Conservation (phyloP, 2,888 invertebrate genomes). For the Mimachlamys varia region DNA sequence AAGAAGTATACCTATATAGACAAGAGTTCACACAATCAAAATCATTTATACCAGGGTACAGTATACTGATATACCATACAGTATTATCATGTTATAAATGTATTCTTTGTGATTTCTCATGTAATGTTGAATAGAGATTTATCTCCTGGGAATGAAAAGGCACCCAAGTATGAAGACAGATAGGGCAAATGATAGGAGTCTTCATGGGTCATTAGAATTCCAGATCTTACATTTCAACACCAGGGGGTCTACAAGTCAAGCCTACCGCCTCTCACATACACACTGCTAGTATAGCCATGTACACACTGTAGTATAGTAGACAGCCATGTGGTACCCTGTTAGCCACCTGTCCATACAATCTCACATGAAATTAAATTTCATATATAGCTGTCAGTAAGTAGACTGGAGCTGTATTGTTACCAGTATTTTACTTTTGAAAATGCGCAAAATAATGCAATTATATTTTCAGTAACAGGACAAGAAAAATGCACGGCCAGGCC, state of each 20-base stretch:
- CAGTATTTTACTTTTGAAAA: no score
- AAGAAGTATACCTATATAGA: no score
- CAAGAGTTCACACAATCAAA: background rate
- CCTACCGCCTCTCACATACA: background rate
- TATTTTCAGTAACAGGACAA: no score
- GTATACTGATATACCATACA: no score
- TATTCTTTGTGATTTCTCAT: background rate
- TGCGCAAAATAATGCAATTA: no score
- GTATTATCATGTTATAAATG: background rate
- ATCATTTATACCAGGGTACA: no score
- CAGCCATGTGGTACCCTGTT: background rate
- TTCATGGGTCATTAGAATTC: constrained; percentile 22
- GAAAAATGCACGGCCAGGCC: no score
- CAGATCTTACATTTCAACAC: constrained; percentile 23
- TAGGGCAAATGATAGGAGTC: constrained; percentile 5
- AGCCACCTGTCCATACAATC: background rate
- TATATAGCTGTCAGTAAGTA: no score
- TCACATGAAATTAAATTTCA: no score
- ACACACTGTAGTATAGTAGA: no score
- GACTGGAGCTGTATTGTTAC: no score
- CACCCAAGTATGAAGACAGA: background rate
- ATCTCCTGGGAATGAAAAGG: constrained; percentile 11
- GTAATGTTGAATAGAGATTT: constrained; percentile 9
- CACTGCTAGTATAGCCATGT: background rate
- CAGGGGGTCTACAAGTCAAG: background rate